Evolutionary conservation across 2,113 vertebrate species (phyloP), one percentile per base, ranked within the genome.

Genomic region (Cyanocitta stelleri): DNA sequence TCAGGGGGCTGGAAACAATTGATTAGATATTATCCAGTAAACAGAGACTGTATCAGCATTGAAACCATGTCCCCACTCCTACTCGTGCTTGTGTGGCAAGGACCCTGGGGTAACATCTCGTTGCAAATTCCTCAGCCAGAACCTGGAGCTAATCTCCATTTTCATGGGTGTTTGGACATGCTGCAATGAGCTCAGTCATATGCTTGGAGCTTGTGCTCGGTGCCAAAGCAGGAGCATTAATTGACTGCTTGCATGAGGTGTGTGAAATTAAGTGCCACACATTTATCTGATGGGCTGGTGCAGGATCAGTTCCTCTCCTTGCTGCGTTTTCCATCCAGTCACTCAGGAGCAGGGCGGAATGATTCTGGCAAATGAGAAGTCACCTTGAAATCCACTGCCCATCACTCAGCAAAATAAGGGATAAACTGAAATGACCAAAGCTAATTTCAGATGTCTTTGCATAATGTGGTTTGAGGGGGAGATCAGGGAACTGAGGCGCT

Each of bases 341-440:
- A 59, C 46, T 30, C 73, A 61, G 82, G 54, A 89, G 2, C 17
- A 39, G 55, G 19, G 14, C 1, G 0, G 41, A 64, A 55, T 8
- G 24, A 33, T 55, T 21, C 72, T 87, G 85, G 68, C 87, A 95
- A 87, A 87, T 17, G 23, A 93, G 72, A 58, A 92, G 85, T 96
- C 96, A 97, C 96, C 94, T 97, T 95, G 95, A 95, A 87, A 91
- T 32, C 46, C 30, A 66, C 66, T 54, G 29, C 62, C 71, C 35
- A 59, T 54, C 83, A 39, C 52, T 90, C 94, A 95, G 73, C 54
- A 75, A 52, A 91, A 72, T 3, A 58, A 82, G n/a, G 77, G 79
- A 86, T 80, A 86, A 95, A 80, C 61, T 37, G 85, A 94, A 94
- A 89, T 88, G 75, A 87, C 90, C 96, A 64, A 48, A 87, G 90